A percentile compares a stretch with the other conserved stretches of the same genome.
These are phyloP conservation scores for Gymnobelideus leadbeateri DNA, from an alignment of 2,113 vertebrate genomes.

Conservation along the genomic window DNA sequence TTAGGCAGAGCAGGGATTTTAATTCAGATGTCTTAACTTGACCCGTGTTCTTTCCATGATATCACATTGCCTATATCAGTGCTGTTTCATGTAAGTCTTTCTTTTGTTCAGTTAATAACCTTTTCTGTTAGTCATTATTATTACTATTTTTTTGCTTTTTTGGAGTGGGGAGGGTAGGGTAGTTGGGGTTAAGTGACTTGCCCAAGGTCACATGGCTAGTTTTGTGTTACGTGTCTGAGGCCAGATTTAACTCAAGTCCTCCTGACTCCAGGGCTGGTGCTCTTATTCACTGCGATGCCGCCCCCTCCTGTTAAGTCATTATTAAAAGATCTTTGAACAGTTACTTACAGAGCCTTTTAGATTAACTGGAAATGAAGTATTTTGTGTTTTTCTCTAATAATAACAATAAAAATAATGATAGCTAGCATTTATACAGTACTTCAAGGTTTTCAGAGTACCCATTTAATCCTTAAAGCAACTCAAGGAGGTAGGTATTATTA, in stretches of 20 bases:
- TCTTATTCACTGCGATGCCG: no score
- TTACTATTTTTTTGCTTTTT: no score
- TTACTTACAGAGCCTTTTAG: not conserved
- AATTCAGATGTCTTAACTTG: not conserved
- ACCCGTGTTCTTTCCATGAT: not conserved
- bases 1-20: not conserved
- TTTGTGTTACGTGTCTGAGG: no score
- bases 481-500: not conserved
- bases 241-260: no score
- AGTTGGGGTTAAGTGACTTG: no score
- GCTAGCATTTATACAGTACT: not conserved
- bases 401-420: not conserved
- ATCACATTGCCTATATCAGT: not conserved
- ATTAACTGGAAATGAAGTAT: not conserved
- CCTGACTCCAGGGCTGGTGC: no score
- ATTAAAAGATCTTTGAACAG: not conserved
- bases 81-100: not conserved
- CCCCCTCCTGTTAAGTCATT: not conserved
- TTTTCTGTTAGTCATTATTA: not conserved
- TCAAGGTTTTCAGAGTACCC: not conserved
- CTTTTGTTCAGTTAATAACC: not conserved
- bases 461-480: not conserved
- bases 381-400: not conserved
- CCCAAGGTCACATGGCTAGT: no score
- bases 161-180: no score